Conservation (phyloP, 2,113 vertebrate species). For the Melanocharis versteri region DNA sequence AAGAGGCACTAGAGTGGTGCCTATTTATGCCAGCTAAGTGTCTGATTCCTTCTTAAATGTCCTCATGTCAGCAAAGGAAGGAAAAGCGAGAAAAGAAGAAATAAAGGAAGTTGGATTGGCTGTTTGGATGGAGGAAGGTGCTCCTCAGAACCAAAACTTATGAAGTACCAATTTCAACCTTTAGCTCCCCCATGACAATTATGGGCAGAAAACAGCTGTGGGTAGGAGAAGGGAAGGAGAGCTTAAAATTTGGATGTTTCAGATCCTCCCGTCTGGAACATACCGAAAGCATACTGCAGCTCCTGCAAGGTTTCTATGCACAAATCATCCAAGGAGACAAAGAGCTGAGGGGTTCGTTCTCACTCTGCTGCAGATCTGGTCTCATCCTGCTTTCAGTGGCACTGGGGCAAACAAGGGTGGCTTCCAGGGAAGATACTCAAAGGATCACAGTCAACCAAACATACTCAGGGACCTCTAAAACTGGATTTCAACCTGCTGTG, state of each 20-base stretch:
- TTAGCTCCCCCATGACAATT: neutral
- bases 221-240: neutral
- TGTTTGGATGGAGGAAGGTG: neutral
- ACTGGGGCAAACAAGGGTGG: neutral
- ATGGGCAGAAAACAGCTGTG: neutral
- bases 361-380: neutral
- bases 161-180: neutral
- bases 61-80: neutral
- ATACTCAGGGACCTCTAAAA: neutral
- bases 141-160: neutral
- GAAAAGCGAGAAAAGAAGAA: neutral
- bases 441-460: neutral
- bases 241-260: neutral
- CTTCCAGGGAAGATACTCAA: neutral
- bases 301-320: neutral
- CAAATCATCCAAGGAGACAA: neutral
- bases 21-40: neutral
- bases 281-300: neutral
- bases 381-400: neutral
- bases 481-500: neutral
- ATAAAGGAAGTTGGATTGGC: neutral
- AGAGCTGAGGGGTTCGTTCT: neutral
- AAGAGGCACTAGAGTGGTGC: neutral
- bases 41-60: neutral
- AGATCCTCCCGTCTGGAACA: neutral